Percentiles rank a stretch among this genome's conserved stretches.
Evolutionary conservation across 2,113 vertebrate species (phyloP).

Genomic region (Chunga burmeisteri): DNA sequence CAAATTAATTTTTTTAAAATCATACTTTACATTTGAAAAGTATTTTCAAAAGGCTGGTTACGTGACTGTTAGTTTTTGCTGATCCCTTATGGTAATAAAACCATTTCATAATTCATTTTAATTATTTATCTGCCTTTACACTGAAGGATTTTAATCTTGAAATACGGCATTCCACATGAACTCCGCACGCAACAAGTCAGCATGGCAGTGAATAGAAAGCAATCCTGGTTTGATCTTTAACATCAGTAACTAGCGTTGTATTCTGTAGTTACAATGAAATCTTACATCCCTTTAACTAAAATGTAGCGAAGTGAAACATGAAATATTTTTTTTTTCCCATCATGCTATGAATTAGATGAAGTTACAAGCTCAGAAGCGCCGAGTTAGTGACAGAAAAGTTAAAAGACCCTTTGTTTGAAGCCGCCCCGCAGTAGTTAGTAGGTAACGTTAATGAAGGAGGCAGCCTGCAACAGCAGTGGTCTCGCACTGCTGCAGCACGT

Average conservation of each 20-base stretch:
- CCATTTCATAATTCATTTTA: neutral
- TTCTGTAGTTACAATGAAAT: neutral
- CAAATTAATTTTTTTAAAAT: neutral
- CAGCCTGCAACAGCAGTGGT: neutral
- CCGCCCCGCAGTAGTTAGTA: slow-evolving; percentile 29
- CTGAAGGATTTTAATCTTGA: neutral
- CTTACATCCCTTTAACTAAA: slow-evolving; percentile 2
- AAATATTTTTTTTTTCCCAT: neutral
- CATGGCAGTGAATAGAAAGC: neutral
- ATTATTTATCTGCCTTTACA: neutral
- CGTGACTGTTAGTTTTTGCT: neutral
- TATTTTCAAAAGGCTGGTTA: neutral
- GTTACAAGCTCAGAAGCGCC: slow-evolving; percentile 5
- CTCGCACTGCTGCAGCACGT: neutral
- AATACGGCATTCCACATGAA: neutral
- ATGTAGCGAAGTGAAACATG: neutral
- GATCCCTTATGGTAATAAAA: neutral
- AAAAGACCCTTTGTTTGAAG: slow-evolving; percentile 23
- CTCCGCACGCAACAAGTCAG: neutral
- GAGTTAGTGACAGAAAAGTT: neutral
- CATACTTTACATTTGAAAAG: neutral
- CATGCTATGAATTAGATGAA: neutral
- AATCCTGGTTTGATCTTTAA: neutral
- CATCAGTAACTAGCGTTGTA: neutral
- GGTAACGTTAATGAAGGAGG: slow-evolving; percentile 24